A percentile compares a stretch with the other conserved stretches of the same genome.
These are phyloP conservation scores for Manis crassicaudata DNA, from an alignment of 2,797 vertebrate genomes.

Conservation along the genomic window DNA sequence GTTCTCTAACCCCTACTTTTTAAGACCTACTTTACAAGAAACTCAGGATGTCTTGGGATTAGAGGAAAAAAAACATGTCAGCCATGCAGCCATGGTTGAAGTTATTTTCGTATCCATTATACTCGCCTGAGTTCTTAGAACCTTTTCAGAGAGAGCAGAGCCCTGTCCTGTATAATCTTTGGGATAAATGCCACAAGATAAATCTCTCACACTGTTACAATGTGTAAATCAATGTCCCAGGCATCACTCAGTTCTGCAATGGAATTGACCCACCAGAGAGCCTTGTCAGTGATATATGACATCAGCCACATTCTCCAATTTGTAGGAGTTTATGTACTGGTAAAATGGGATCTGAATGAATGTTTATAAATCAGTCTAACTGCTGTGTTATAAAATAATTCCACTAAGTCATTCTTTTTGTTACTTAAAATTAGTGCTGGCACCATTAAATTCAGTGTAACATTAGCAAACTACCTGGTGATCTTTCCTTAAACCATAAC, in stretches of 20 bases:
- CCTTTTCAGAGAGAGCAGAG: slow-evolving; percentile 32
- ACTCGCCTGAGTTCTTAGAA: background rate
- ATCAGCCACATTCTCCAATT: slow-evolving; percentile 43
- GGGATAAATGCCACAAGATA: slow-evolving; percentile 44
- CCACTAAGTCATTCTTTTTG: slow-evolving; percentile 42
- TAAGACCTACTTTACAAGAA: slow-evolving; percentile 62
- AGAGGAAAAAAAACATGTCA: slow-evolving; percentile 54
- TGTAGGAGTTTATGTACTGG: slow-evolving; percentile 65
- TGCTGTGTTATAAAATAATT: slow-evolving; percentile 64
- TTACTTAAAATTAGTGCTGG: slow-evolving; percentile 63
- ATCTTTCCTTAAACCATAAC: slow-evolving; percentile 21
- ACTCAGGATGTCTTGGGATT: slow-evolving; percentile 44
- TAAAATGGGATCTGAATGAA: slow-evolving; percentile 69
- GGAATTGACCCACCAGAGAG: slow-evolving; percentile 48
- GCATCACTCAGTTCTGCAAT: slow-evolving; percentile 36
- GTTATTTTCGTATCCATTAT: background rate
- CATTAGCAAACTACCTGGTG: slow-evolving; percentile 3
- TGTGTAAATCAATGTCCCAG: slow-evolving; percentile 63
- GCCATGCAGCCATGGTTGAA: background rate
- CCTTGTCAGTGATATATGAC: slow-evolving; percentile 53
- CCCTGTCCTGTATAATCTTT: slow-evolving; percentile 37
- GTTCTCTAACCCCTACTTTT: slow-evolving; percentile 25
- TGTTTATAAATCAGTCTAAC: slow-evolving; percentile 73
- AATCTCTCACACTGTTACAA: slow-evolving; percentile 27
- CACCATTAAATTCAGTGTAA: slow-evolving; percentile 54